Conservation (phyloP, 2,888 invertebrate genomes). For the Tanypteryx hageni region DNA sequence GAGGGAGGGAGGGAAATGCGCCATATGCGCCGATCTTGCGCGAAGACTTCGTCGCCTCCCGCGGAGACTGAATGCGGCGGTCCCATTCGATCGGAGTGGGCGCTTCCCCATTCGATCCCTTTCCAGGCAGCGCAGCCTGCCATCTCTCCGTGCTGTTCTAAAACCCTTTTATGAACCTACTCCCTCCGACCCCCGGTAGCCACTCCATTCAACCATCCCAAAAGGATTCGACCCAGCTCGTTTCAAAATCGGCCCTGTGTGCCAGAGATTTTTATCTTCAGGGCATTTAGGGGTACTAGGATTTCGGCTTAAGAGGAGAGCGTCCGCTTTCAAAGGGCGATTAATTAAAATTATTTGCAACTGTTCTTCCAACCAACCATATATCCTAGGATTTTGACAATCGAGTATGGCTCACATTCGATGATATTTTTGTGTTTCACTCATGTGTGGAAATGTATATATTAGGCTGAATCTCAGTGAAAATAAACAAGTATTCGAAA, state of each 20-base stretch:
- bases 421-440: too few species aligned
- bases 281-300: background rate
- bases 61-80: too few species aligned
- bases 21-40: background rate
- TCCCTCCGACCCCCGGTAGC: background rate
- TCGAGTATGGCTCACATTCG: too few species aligned
- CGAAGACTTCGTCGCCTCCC: background rate
- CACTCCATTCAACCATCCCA: background rate
- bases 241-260: background rate
- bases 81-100: too few species aligned
- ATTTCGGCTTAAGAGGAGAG: slow-evolving; percentile 20
- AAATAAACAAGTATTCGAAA: too few species aligned
- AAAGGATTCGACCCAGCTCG: background rate
- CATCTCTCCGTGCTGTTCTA: background rate
- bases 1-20: background rate
- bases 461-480: too few species aligned
- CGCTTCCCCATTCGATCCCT: background rate
- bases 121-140: background rate
- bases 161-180: background rate
- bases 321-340: background rate
- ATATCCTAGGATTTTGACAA: background rate
- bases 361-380: background rate
- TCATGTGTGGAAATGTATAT: too few species aligned
- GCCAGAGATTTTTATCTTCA: slow-evolving; percentile 26
- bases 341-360: slow-evolving; percentile 4